Percentiles rank a stretch among this genome's conserved stretches.
These are phyloP conservation scores for Peromyscus californicus DNA, from an alignment of 2,113 vertebrate genomes.

Conservation along the genomic window DNA sequence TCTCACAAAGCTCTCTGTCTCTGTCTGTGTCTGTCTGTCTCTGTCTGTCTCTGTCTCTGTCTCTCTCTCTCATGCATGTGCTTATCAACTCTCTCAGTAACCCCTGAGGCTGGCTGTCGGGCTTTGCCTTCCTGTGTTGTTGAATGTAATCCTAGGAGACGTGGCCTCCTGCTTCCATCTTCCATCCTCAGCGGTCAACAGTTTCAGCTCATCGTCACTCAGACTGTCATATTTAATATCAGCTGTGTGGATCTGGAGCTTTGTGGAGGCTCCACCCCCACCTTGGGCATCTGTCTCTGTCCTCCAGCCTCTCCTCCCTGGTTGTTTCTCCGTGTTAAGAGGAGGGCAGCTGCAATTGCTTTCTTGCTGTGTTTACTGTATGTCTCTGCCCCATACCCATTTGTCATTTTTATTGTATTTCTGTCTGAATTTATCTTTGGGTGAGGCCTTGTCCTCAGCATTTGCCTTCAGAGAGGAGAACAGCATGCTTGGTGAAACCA, in stretches of 20 bases:
- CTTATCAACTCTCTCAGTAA: neutral
- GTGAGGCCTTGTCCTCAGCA: constrained; percentile 69
- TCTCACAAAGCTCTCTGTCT: neutral
- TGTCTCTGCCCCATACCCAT: constrained; percentile 62
- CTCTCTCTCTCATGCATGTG: neutral
- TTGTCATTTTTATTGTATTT: constrained; percentile 74
- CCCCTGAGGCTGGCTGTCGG: neutral
- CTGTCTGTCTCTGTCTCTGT: neutral
- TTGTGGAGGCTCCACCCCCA: neutral
- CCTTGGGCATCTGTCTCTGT: neutral
- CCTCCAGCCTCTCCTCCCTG: neutral
- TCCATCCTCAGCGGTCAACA: constrained; percentile 41
- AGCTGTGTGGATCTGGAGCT: neutral
- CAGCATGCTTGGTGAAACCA: constrained; percentile 30
- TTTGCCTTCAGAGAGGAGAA: constrained; percentile 64
- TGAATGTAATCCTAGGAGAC: neutral
- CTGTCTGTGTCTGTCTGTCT: no score
- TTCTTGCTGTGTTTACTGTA: constrained; percentile 72
- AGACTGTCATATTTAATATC: neutral
- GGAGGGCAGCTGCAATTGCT: constrained; percentile 70
- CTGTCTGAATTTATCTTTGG: constrained; percentile 71
- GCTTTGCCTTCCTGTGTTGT: neutral
- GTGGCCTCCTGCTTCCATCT: constrained; percentile 40
- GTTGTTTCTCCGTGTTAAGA: constrained; percentile 51
- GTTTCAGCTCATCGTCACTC: constrained; percentile 22